A percentile compares a stretch with the other conserved stretches of the same genome.
phyloP scores from a whole-genome alignment of 1,140 invertebrate genomes.

The Panagrolaimus sp. region DNA sequence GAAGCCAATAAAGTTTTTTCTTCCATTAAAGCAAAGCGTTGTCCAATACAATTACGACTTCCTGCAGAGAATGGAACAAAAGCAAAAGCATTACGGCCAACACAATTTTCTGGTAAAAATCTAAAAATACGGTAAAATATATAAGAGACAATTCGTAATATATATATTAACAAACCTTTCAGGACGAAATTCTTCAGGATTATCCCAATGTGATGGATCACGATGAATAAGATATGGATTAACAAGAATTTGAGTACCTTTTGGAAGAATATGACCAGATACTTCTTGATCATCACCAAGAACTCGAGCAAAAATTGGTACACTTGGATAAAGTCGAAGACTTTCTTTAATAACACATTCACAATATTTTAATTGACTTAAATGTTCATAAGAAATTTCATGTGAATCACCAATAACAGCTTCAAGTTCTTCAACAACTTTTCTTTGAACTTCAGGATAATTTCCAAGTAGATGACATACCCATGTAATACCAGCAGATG shows the following conservation, averaged over 20 bases:
- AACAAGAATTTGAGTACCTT: conserved; percentile 65
- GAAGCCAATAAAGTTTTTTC: conserved; percentile 55
- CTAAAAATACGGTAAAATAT: too few relatives aligned
- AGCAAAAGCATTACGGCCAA: conserved; percentile 59
- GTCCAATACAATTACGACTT: conserved; percentile 60
- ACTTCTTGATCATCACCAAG: conserved; percentile 61
- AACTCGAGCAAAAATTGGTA: conserved; percentile 63
- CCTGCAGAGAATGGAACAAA: conserved; percentile 60
- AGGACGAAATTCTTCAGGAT: conserved; percentile 79
- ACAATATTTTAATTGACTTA: conserved; percentile 74
- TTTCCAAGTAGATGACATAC: conserved; percentile 61
- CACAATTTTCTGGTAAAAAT: conserved; percentile 64
- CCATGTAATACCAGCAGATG: conserved; percentile 72
- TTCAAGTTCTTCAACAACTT: conserved; percentile 70
- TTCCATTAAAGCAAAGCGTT: conserved; percentile 61
- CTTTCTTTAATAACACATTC: conserved; percentile 76
- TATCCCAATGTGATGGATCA: conserved; percentile 66
- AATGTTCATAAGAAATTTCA: conserved; percentile 72
- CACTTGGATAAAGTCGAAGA: conserved; percentile 64
- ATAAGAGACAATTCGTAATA: too few relatives aligned
- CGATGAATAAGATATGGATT: conserved; percentile 70
- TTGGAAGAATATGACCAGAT: conserved; percentile 53
- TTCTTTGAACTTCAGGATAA: conserved; percentile 65
- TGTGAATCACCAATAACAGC: conserved; percentile 71
- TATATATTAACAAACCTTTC: too few relatives aligned